Conservation (phyloP, 2,113 vertebrate species). For the Pogona vitticeps region DNA sequence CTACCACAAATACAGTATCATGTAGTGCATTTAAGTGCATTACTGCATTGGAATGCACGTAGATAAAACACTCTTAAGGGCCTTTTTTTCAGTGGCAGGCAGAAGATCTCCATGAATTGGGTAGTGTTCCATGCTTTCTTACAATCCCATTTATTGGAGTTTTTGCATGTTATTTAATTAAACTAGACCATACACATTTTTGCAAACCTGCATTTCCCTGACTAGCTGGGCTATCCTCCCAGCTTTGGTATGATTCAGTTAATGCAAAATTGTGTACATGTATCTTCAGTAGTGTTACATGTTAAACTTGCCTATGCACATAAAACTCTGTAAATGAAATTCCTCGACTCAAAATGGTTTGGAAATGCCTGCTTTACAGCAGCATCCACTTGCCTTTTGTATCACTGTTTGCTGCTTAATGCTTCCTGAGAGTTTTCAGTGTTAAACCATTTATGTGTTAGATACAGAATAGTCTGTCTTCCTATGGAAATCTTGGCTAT, state of each 20-base stretch:
- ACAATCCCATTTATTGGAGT: background rate
- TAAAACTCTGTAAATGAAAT: background rate
- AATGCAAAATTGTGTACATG: background rate
- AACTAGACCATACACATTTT: background rate
- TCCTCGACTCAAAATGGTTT: background rate
- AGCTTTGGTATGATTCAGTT: background rate
- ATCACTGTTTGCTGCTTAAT: background rate
- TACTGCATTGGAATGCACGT: background rate
- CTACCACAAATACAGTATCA: too few relatives aligned
- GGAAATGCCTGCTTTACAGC: background rate
- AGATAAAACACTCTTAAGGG: background rate
- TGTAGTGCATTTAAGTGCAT: background rate
- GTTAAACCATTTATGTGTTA: slow-evolving; percentile 7
- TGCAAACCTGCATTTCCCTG: background rate
- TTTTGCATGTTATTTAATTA: background rate
- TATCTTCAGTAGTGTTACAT: rapidly evolving
- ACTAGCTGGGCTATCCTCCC: background rate
- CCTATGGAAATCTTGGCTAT: background rate
- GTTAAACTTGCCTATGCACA: background rate
- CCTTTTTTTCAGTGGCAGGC: background rate
- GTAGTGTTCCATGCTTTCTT: background rate
- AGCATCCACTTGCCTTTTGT: background rate
- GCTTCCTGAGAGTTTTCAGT: slow-evolving; percentile 5
- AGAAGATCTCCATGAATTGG: background rate
- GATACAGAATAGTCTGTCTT: too few relatives aligned